A percentile compares a stretch with the other conserved stretches of the same genome.
Evolutionary conservation across 1,140 invertebrate genomes (phyloP).

Genomic region (Hypsibius dujardini): DNA sequence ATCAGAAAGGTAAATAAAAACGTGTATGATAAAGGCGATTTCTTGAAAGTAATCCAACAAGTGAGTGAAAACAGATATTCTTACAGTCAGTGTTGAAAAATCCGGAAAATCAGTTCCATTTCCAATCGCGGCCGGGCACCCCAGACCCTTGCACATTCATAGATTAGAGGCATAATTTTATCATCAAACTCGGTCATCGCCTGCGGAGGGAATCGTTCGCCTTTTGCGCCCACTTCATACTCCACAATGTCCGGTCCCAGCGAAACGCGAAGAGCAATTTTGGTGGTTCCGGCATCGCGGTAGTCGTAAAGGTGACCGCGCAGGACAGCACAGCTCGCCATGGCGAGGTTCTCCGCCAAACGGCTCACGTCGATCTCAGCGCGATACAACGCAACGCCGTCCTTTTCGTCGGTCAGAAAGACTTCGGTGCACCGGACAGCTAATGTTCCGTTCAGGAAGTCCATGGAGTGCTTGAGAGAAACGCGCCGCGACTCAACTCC

Average conservation of each 20-base stretch:
- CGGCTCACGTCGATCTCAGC: constrained; percentile 48
- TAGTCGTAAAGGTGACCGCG: constrained; percentile 54
- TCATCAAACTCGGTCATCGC: not conserved
- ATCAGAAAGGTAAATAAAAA: not conserved
- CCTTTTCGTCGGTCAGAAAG: constrained; percentile 46
- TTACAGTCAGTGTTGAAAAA: constrained; percentile 4
- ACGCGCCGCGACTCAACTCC: constrained; percentile 67
- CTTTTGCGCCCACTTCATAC: constrained; percentile 2
- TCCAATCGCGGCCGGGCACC: constrained; percentile 3
- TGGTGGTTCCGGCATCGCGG: constrained; percentile 47
- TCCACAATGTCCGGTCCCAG: constrained; percentile 15
- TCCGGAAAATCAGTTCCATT: constrained; percentile 10
- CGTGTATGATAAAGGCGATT: not conserved
- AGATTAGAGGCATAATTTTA: not conserved
- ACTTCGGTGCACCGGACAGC: constrained; percentile 67
- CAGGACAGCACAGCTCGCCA: constrained; percentile 55
- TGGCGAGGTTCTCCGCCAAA: constrained; percentile 55
- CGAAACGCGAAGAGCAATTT: constrained; percentile 46
- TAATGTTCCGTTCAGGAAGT: constrained; percentile 48
- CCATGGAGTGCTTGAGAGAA: constrained; percentile 43
- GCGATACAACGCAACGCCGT: not conserved
- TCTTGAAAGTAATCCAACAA: not conserved
- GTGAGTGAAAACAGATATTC: not conserved
- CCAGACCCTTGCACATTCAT: constrained; percentile 8
- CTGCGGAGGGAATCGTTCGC: not conserved